Evolutionary conservation across 2,888 invertebrate genomes (phyloP).

Genomic region (Pseudococcus jackbeardsleyi): DNA sequence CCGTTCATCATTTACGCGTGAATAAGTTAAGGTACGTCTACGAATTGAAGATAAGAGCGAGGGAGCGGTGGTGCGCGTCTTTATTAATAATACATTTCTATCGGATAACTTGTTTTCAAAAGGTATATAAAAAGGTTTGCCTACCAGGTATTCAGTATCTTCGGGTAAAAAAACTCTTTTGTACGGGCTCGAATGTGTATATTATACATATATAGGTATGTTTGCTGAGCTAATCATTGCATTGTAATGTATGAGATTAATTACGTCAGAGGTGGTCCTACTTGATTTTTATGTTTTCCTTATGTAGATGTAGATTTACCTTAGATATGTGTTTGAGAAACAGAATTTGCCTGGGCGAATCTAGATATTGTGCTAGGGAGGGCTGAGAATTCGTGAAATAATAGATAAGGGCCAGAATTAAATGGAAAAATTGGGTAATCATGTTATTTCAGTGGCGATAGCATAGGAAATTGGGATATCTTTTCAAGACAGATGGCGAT

Average conservation of each 20-base stretch:
- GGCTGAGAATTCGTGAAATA: too few relatives aligned
- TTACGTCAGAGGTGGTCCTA: slow-evolving; percentile 53
- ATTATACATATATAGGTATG: background rate
- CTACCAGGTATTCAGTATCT: slow-evolving; percentile 8
- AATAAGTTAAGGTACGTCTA: slow-evolving; percentile 15
- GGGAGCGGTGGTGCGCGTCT: slow-evolving; percentile 30
- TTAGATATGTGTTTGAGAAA: background rate
- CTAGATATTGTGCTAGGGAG: too few relatives aligned
- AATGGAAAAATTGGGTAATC: too few relatives aligned
- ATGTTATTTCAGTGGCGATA: too few relatives aligned
- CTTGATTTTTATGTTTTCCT: slow-evolving; percentile 3
- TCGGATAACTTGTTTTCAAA: slow-evolving; percentile 53
- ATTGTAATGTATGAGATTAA: slow-evolving; percentile 36
- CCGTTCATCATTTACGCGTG: slow-evolving; percentile 38
- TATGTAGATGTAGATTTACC: too few relatives aligned
- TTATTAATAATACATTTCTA: slow-evolving; percentile 50
- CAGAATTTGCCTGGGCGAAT: too few relatives aligned
- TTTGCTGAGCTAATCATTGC: slow-evolving; percentile 4
- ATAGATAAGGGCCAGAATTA: too few relatives aligned
- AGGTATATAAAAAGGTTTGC: slow-evolving; percentile 48
- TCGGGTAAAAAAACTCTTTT: slow-evolving; percentile 31
- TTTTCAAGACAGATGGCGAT: too few relatives aligned
- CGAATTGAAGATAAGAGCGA: slow-evolving; percentile 12
- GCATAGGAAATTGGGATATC: too few relatives aligned
- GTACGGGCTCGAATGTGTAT: background rate